A percentile compares a stretch with the other conserved stretches of the same genome.
Evolutionary conservation across 1,140 invertebrate genomes (phyloP).

Genomic region (Ooceraea biroi): DNA sequence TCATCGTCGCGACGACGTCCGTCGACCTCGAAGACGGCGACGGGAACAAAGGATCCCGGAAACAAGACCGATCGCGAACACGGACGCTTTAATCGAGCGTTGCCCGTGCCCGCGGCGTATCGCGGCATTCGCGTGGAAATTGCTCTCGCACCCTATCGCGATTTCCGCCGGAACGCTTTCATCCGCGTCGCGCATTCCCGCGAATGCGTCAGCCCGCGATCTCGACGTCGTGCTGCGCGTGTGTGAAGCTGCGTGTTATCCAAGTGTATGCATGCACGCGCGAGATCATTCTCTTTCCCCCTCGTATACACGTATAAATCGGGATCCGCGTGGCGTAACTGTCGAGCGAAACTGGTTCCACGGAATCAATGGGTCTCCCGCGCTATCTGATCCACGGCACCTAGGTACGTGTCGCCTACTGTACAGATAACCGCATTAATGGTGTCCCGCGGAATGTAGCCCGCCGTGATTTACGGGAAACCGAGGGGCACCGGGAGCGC

Average conservation of each 20-base stretch:
- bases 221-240: background rate
- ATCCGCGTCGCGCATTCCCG: slow-evolving; percentile 40
- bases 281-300: too few species aligned
- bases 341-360: slow-evolving; percentile 72
- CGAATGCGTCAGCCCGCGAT: slow-evolving; percentile 35
- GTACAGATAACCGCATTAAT: slow-evolving; percentile 74
- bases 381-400: slow-evolving; percentile 70
- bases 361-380: slow-evolving; percentile 71
- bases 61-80: slow-evolving; percentile 21
- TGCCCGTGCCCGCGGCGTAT: background rate
- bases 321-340: slow-evolving; percentile 68
- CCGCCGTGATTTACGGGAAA: slow-evolving; percentile 70
- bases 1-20: slow-evolving; percentile 1
- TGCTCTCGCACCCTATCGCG: slow-evolving; percentile 17
- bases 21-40: too few species aligned
- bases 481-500: slow-evolving; percentile 51
- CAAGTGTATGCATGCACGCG: background rate
- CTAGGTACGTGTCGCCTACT: slow-evolving; percentile 70
- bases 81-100: slow-evolving; percentile 16
- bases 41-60: slow-evolving; percentile 10
- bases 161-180: slow-evolving; percentile 34
- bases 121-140: slow-evolving; percentile 12
- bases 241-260: background rate
- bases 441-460: slow-evolving; percentile 65
- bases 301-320: slow-evolving; percentile 48